A percentile compares a stretch with the other conserved stretches of the same genome.
Evolutionary conservation across 2,797 vertebrate species (phyloP).

Genomic region (Xenentodon cancila): DNA sequence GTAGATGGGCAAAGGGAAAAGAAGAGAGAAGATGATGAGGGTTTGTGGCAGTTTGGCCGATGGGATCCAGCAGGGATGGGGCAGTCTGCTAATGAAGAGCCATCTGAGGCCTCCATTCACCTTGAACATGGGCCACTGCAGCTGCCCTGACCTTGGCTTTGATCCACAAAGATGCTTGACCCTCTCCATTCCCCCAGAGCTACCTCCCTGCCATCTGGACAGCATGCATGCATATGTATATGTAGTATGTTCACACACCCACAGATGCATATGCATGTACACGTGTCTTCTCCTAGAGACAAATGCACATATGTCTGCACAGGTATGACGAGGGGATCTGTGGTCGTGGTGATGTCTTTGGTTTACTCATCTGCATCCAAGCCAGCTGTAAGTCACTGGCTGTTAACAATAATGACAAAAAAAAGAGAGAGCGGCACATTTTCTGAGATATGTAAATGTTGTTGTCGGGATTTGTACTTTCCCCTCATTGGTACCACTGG

Average conservation of each 20-base stretch:
- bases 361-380: constrained; percentile 3
- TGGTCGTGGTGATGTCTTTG: constrained; percentile 1
- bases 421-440: constrained; percentile 33
- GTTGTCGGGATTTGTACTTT: constrained; percentile 42
- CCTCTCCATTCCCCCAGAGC: constrained; percentile 77
- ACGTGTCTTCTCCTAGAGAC: constrained; percentile 32
- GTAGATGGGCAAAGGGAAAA: constrained; percentile 39
- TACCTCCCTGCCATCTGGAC: constrained; percentile 80
- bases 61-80: constrained; percentile 70
- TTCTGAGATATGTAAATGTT: constrained; percentile 50
- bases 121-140: constrained; percentile 86
- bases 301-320: constrained; percentile 37
- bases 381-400: constrained; percentile 33
- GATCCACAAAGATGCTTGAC: constrained; percentile 84
- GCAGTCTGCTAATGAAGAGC: constrained; percentile 83
- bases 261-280: constrained; percentile 68
- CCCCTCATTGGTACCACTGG: constrained; percentile 13
- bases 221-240: constrained; percentile 75
- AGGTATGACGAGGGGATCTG: constrained; percentile 36
- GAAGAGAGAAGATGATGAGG: constrained; percentile 50
- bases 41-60: constrained; percentile 55
- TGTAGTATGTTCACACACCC: constrained; percentile 57
- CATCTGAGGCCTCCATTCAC: constrained; percentile 85
- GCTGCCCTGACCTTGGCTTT: constrained; percentile 88
- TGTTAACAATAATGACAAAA: constrained; percentile 43